Percentiles rank a stretch among this genome's conserved stretches.
Conservation (phyloP, 2,888 invertebrate species). For the Frankliniella intonsa region DNA sequence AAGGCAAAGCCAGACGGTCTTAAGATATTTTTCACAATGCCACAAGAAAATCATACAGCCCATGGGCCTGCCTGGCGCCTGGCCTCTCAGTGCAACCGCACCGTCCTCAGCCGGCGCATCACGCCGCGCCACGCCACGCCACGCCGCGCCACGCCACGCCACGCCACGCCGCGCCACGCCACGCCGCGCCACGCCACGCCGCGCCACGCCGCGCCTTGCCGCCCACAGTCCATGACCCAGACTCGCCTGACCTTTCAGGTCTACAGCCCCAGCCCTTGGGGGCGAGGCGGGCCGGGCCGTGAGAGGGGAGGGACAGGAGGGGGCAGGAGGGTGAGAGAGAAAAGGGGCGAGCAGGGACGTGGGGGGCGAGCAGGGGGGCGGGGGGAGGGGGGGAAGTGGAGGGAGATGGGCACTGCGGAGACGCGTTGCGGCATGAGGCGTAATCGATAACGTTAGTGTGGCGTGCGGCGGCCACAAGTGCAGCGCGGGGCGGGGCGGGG, state of each 20-base stretch:
- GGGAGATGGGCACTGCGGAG: neutral
- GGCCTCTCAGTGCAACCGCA: no score
- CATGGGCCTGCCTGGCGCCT: no score
- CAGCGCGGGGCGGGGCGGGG: neutral
- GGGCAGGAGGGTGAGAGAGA: neutral
- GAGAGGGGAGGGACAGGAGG: no score
- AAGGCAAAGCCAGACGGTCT: no score
- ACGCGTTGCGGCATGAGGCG: constrained; percentile 23
- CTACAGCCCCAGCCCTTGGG: neutral
- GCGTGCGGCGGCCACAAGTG: constrained; percentile 12
- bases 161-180: neutral
- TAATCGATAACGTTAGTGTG: constrained; percentile 27
- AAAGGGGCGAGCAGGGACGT: neutral
- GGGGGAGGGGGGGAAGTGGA: neutral
- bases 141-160: neutral
- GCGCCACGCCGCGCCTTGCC: constrained; percentile 34
- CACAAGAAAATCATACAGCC: no score
- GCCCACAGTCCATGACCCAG: constrained; percentile 34
- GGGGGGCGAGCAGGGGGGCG: neutral
- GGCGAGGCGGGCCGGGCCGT: neutral
- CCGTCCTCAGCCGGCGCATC: no score
- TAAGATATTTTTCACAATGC: no score
- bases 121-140: no score
- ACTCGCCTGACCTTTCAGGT: constrained; percentile 21
- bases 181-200: neutral